Base-by-base conservation (phyloP, 2,888 invertebrate genomes). In the Nezara viridula region DNA sequence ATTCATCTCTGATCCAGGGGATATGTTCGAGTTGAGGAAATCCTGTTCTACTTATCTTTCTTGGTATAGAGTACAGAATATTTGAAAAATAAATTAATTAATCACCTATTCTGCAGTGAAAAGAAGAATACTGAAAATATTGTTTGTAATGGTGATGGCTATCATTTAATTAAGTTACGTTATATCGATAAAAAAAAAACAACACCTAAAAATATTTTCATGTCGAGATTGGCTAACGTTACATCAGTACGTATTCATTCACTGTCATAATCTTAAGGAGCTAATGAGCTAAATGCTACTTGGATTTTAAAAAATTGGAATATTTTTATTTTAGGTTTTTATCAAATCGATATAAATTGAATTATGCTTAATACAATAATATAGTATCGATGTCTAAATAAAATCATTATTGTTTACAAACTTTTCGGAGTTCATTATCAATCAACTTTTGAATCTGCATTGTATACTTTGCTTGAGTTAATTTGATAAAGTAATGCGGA, bases 351-450 rank as follows among this genome's bases (percentile, higher is more conserved):
- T 37, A 21, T 3, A 73, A 37, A 37, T 73, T 73, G 21, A 21
- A 73, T 37, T 73, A 73, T 6, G 27, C 32, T 2, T 21, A 37
- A 37, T 73, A 37, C 19, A 32, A 21, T 21, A 60, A 32, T 19
- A 6, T 32, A 73, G 66, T 73, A 73, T 73, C 66, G 66, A 73
- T 32, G 19, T 73, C 66, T 73, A 73, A 37, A 37, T 73, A 73
- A 73, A 81, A 81, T 81, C 81, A 81, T 47, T 81, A 81, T 47
- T 81, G 81, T 44, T 81, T 81, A 81, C 81, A 40, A 81, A 81
- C 81, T n/a, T 44, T 44, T 24, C 9, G 24, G n/a, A n/a, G 44
- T 81, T 44, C 44, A 47, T 81, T 44, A n/a, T n/a, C 37, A 27
- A 73, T 27, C 27, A 73, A 3, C 32, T 6, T 73, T 73, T 73